Conservation (phyloP, 2,888 invertebrate species). For the Synergus itoensis region DNA sequence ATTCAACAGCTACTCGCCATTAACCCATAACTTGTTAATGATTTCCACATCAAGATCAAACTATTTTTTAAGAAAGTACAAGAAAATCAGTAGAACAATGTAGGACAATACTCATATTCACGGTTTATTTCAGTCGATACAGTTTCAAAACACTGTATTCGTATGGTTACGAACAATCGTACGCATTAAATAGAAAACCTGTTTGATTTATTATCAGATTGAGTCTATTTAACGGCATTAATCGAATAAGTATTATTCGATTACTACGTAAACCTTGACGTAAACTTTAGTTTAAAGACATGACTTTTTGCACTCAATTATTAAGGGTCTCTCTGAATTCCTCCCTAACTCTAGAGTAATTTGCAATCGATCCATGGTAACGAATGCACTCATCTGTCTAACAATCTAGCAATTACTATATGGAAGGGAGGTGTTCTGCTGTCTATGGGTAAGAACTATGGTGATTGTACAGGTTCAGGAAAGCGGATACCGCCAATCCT, state of each 20-base stretch:
- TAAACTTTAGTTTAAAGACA: too few relatives aligned
- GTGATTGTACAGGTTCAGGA: background rate
- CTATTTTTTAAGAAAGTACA: background rate
- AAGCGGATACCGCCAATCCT: constrained; percentile 7
- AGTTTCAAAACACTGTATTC: constrained; percentile 22
- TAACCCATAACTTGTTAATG: background rate
- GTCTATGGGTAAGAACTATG: background rate
- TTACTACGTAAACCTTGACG: too few relatives aligned
- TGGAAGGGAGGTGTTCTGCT: constrained; percentile 3
- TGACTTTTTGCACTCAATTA: background rate
- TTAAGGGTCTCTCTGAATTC: background rate
- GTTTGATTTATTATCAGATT: constrained; percentile 26
- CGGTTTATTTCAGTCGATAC: background rate
- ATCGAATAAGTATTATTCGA: too few relatives aligned
- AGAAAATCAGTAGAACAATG: constrained; percentile 4
- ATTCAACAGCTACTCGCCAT: too few relatives aligned
- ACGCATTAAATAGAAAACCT: constrained; percentile 28
- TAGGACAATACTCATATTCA: background rate
- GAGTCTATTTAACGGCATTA: background rate
- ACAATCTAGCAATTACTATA: constrained; percentile 4
- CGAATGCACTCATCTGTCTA: background rate
- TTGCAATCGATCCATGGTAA: background rate
- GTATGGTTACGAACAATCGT: constrained; percentile 28
- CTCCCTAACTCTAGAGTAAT: background rate
- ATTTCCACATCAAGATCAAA: background rate